Evolutionary conservation across 23 tunicate species (phyloP), one percentile per base, ranked within the genome.

Genomic region (Pegea sp.): DNA sequence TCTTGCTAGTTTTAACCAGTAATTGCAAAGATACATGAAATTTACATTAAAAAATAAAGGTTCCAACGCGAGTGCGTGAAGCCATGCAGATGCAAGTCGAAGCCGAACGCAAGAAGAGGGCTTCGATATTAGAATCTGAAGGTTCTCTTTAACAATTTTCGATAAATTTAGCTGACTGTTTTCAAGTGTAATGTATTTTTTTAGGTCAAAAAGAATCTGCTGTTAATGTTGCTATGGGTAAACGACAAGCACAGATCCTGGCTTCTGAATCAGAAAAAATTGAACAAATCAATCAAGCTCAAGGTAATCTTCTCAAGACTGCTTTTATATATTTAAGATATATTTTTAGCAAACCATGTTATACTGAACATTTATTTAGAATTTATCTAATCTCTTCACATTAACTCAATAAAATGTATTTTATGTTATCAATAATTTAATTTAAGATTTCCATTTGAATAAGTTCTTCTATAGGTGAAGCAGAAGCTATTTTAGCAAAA

Each of bases 21-120:
- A 38, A 8, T 13, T 31, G 61, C 42, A 29, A 49, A 31, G 1
- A 2, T 26, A 2, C 19, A 23, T n/a, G n/a, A n/a, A n/a, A n/a
- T n/a, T n/a, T n/a, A n/a, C n/a, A n/a, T n/a, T n/a, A n/a, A n/a
- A n/a, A n/a, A n/a, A n/a, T 24, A 24, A 31, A 89, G 98, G 90
- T 89, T 18, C 98, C 98, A 18, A 60, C 54, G 21, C 56, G 90
- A 23, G 90, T 89, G 8, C 90, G 71, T 52, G 76, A 76, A 32
- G 98, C 98, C 33, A 89, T 89, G 98, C 98, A 89, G 61, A 76
- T 66, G 81, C 98, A 89, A 57, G 98, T 89, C 16, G 98, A 84
- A 42, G 98, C 98, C 16, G 98, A 89, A 66, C 61, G 98, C 42
- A 77, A 61, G 46, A 89, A 89, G 42, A 33, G 98, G 30, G 98